Percentiles rank a stretch among this genome's conserved stretches.
Conservation (phyloP, 1,140 invertebrate species). For the Potamilus streckersoni region DNA sequence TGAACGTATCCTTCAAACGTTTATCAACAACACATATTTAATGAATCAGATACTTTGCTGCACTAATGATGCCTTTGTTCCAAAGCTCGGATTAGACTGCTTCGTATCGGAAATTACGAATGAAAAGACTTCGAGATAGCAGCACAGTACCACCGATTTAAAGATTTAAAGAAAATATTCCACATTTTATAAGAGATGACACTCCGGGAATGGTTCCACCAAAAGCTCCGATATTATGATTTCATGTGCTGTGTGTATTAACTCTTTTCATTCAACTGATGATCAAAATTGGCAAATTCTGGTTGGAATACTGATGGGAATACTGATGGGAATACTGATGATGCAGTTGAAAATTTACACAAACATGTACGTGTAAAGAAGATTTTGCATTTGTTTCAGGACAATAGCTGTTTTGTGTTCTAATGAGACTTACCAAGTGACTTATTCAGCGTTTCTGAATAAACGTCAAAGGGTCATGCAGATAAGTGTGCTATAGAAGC, state of each 20-base stretch:
- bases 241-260: no score
- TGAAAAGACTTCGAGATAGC: conserved; percentile 37
- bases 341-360: conserved; percentile 14
- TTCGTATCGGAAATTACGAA: conserved; percentile 40
- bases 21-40: conserved; percentile 39
- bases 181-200: no score
- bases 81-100: conserved; percentile 25
- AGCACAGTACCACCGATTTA: conserved; percentile 42
- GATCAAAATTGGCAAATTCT: conserved; percentile 46
- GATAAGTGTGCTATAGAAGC: conserved; percentile 34
- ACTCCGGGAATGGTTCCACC: no score
- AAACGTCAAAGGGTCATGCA: conserved; percentile 27
- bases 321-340: background rate
- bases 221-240: no score
- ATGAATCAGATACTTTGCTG: conserved; percentile 39
- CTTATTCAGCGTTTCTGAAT: conserved; percentile 28
- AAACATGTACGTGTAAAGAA: conserved; percentile 33
- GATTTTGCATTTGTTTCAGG: conserved; percentile 23
- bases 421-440: conserved; percentile 13
- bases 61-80: conserved; percentile 33
- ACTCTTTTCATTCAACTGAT: conserved; percentile 35
- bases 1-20: conserved; percentile 43
- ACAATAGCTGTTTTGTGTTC: conserved; percentile 26
- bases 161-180: no score
- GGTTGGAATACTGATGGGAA: conserved; percentile 31